These are phyloP conservation scores for Hiodon alosoides DNA, from an alignment of 2,113 vertebrate species.

Conservation along the genomic window DNA sequence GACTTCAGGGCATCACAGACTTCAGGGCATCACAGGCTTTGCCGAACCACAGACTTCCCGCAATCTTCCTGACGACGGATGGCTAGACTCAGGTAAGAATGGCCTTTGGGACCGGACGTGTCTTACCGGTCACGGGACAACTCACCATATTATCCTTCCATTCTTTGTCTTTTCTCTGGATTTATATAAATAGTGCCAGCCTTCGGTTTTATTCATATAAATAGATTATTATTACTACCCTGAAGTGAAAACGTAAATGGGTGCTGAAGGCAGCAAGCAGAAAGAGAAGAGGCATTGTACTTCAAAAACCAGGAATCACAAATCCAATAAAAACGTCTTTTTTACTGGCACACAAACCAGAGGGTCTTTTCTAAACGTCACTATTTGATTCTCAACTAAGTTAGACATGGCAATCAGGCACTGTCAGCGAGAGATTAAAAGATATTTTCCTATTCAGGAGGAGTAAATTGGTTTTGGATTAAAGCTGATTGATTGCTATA, in stretches of 20 bases:
- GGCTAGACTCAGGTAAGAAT: conserved; percentile 22
- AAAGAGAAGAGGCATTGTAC: no score
- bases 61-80: conserved; percentile 16
- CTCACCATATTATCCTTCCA: neutral
- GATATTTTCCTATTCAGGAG: conserved; percentile 65
- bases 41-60: no score
- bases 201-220: no score
- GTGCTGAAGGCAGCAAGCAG: no score
- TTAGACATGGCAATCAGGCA: conserved; percentile 55
- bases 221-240: no score
- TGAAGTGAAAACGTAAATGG: no score
- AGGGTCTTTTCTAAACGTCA: conserved; percentile 40
- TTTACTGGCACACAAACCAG: conserved; percentile 23
- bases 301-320: conserved; percentile 6
- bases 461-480: conserved; percentile 71
- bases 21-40: no score
- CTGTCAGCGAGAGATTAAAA: conserved; percentile 64
- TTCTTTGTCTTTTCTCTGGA: neutral
- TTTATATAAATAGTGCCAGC: neutral
- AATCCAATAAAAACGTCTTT: conserved; percentile 43
- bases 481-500: conserved; percentile 63
- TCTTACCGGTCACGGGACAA: neutral
- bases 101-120: conserved; percentile 1
- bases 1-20: no score
- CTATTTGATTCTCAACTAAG: conserved; percentile 57